Conservation (phyloP, 1,140 invertebrate species). For the Mylabris phalerata region DNA sequence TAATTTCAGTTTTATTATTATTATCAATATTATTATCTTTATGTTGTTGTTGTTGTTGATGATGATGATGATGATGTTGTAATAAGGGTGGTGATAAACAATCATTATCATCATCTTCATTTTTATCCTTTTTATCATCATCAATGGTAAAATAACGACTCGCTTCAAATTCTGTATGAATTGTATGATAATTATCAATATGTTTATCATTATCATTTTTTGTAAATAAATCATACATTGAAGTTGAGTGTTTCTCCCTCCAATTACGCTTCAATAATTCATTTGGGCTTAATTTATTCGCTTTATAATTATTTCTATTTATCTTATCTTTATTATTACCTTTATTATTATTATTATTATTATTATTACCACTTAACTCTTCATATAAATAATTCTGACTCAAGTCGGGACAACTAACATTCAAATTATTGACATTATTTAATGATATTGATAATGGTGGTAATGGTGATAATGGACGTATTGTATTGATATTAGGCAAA, state of each 20-base stretch:
- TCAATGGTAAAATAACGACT: background rate
- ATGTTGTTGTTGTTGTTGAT: background rate
- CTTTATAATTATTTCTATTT: background rate
- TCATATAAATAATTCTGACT: slow-evolving; percentile 19
- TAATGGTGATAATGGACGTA: background rate
- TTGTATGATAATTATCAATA: slow-evolving; percentile 35
- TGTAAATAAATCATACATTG: slow-evolving; percentile 33
- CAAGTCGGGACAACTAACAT: slow-evolving; percentile 34
- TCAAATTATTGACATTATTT: slow-evolving; percentile 27
- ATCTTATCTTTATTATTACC: background rate
- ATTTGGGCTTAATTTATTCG: slow-evolving; percentile 21
- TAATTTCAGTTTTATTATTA: background rate
- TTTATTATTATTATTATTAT: background rate
- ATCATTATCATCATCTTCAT: background rate
- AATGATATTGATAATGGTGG: slow-evolving; percentile 8
- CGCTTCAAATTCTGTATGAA: slow-evolving; percentile 23
- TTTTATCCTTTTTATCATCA: background rate
- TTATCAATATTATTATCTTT: too few species aligned
- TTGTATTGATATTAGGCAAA: slow-evolving; percentile 5
- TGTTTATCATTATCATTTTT: slow-evolving; percentile 2
- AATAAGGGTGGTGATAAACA: slow-evolving; percentile 1
- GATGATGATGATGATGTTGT: background rate
- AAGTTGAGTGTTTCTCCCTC: slow-evolving; percentile 27
- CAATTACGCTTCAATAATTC: slow-evolving; percentile 25
- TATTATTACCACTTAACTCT: background rate